These are phyloP conservation scores for Portevinia maculata DNA, from an alignment of 2,888 invertebrate genomes.

Conservation along the genomic window DNA sequence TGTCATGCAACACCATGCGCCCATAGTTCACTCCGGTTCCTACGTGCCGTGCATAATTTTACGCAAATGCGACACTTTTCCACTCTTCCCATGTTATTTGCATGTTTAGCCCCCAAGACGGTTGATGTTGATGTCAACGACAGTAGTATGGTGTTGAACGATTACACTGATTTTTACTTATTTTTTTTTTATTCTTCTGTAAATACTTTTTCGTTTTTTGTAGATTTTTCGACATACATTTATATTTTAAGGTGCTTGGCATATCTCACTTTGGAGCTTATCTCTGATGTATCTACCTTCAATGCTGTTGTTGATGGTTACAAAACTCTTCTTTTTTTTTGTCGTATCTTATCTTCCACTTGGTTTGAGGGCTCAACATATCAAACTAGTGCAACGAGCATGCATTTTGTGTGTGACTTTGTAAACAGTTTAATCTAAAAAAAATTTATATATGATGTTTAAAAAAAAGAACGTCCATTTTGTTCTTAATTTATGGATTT, in stretches of 20 bases:
- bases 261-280: constrained; percentile 48
- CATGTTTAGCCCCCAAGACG: constrained; percentile 57
- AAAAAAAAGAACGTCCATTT: constrained; percentile 13
- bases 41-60: constrained; percentile 76
- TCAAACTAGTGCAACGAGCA: constrained; percentile 64
- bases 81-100: constrained; percentile 67
- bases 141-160: constrained; percentile 17
- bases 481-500: constrained; percentile 32
- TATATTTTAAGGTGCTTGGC: constrained; percentile 26
- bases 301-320: constrained; percentile 37
- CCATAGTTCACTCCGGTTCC: constrained; percentile 76
- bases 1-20: constrained; percentile 75
- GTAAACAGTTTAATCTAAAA: constrained; percentile 63
- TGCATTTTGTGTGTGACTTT: constrained; percentile 58
- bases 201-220: constrained; percentile 23
- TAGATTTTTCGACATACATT: constrained; percentile 10
- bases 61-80: constrained; percentile 74
- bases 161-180: constrained; percentile 33
- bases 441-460: constrained; percentile 51
- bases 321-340: constrained; percentile 44
- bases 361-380: constrained; percentile 59
- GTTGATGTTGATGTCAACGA: constrained; percentile 38
- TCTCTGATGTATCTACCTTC: constrained; percentile 9
- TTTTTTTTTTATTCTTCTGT: constrained; percentile 22
- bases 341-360: constrained; percentile 66